These are phyloP conservation scores for Anguilla pacifica DNA, from an alignment of 2,797 vertebrate genomes.

Conservation along the genomic window DNA sequence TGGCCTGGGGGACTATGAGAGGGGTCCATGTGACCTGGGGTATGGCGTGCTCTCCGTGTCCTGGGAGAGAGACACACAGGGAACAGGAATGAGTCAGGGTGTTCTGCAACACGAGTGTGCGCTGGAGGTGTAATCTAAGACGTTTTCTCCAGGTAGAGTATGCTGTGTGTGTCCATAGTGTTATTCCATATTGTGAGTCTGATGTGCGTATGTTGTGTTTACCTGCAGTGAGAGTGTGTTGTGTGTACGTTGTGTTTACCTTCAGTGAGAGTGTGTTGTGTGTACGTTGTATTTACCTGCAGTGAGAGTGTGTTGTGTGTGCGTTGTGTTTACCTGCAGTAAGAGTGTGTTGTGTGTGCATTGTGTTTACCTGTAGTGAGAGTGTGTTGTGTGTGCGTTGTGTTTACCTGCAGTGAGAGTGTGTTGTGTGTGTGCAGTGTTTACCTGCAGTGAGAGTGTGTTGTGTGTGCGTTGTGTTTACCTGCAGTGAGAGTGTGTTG, in stretches of 20 bases:
- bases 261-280: too few species aligned
- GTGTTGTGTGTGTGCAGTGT: not conserved
- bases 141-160: not conserved
- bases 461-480: too few species aligned
- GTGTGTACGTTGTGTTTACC: too few species aligned
- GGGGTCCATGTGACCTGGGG: conserved; percentile 55
- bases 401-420: not conserved
- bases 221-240: not conserved
- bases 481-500: too few species aligned
- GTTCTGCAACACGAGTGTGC: too few species aligned
- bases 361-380: too few species aligned
- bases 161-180: not conserved
- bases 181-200: not conserved
- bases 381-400: not conserved
- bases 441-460: too few species aligned
- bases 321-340: too few species aligned
- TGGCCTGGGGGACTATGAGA: conserved; percentile 66
- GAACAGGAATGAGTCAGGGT: not conserved
- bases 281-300: too few species aligned
- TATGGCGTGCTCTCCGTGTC: conserved; percentile 57
- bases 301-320: too few species aligned
- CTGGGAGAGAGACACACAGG: conserved; percentile 58
- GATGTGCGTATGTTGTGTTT: not conserved
- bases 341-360: too few species aligned
- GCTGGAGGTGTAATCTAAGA: not conserved